Percentiles rank a stretch among this genome's conserved stretches.
Conservation (phyloP, 2,113 vertebrate genomes). For the Pseudopipra pipra region DNA sequence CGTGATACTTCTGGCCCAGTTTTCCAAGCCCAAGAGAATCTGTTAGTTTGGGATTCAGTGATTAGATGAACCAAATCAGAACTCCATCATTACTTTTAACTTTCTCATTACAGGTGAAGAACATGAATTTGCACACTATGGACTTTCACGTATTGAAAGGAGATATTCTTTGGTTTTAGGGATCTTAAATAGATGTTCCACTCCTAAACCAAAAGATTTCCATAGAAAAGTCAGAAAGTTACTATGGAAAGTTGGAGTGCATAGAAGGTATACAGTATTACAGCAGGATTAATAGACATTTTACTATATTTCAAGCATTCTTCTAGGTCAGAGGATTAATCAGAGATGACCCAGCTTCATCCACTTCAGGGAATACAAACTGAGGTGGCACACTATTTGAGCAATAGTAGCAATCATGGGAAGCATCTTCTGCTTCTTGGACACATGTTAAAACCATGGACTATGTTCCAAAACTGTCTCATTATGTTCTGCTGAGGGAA, state of each 20-base stretch:
- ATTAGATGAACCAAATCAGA: slow-evolving; percentile 3
- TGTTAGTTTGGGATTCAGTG: neutral
- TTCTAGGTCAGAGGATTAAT: neutral
- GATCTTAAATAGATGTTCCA: neutral
- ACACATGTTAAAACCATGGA: neutral
- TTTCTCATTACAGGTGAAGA: neutral
- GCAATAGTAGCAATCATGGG: neutral
- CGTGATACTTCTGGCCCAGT: slow-evolving; percentile 4
- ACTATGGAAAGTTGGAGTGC: neutral
- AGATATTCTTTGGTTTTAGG: neutral
- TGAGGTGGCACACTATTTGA: neutral
- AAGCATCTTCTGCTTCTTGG: neutral
- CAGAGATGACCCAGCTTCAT: neutral
- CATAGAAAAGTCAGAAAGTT: neutral
- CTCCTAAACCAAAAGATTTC: neutral
- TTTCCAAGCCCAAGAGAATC: slow-evolving; percentile 15
- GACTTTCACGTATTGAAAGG: neutral
- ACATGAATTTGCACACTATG: neutral
- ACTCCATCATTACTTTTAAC: neutral
- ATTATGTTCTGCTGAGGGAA: neutral
- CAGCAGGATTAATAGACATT: neutral
- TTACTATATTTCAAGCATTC: neutral
- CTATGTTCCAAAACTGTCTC: neutral
- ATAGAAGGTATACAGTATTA: neutral
- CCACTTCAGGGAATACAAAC: neutral